Evolutionary conservation across 1,140 invertebrate genomes (phyloP), one percentile per base, ranked within the genome.

Genomic region (Caenorhabditis brenneri): DNA sequence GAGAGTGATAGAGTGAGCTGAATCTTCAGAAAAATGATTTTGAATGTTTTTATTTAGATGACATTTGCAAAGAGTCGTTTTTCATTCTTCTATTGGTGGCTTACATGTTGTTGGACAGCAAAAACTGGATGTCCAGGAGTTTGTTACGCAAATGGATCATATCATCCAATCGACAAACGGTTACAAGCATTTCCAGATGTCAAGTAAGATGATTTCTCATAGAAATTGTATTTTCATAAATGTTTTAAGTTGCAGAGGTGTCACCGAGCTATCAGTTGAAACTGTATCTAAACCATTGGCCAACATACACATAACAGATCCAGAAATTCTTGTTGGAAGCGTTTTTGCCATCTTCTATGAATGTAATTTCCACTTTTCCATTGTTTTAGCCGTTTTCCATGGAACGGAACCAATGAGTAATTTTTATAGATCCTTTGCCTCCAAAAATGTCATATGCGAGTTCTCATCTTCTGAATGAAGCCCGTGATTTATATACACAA

Each of bases 131-230:
- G 85, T 65, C 79, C 83, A 31, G 88, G 88, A 39, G 84, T 88
- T 12, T 89, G 87, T 53, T 88, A 88, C 48, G 83, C 85, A 51
- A 88, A 88, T 79, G 88, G 88, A 58, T 49, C 88, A n/a, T 88
- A 89, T 74, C 90, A 88, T 69, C 88, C 88, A 39, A 48, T 65
- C 5, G 85, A 89, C 29, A 58, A 84, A 10, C 39, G 81, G 1
- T 36, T 58, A 0, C 88, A 88, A 83, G 46, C 69, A 39, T 83
- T 83, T 65, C 82, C 82, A 27, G 82, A 83, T 46, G 46, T 80
- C 22, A 65, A 83, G 82, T 83, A 55, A 79, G 74, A 55, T n/a
- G 10, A 1, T 10, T 6, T 22, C 5, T 27, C n/a, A 16, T 12
- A 31, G 24, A 46, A 27, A 27, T 29, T 5, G 1, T 19, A n/a